These are phyloP conservation scores for Crepidodera aurea DNA, from an alignment of 2,888 invertebrate genomes.

Conservation along the genomic window DNA sequence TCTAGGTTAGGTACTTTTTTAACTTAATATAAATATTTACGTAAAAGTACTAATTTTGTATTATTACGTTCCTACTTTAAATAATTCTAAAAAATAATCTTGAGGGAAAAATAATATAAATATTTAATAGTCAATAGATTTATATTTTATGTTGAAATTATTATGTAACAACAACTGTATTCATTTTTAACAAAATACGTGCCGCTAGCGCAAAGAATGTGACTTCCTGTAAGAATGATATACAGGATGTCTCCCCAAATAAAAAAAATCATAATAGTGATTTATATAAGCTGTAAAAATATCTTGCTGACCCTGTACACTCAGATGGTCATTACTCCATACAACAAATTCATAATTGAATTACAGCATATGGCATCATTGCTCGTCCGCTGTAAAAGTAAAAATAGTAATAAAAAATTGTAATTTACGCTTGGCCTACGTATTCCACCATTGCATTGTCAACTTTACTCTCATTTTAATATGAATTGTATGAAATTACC, in stretches of 20 bases:
- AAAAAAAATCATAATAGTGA: no score
- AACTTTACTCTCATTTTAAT: not conserved
- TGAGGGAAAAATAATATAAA: no score
- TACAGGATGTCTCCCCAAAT: not conserved
- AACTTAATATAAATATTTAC: no score
- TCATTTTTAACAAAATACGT: slow-evolving; percentile 9
- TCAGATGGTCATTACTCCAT: slow-evolving; percentile 8
- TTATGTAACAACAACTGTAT: slow-evolving; percentile 3
- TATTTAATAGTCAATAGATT: no score
- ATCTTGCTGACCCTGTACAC: not conserved
- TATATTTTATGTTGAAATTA: not conserved
- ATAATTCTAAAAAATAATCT: no score
- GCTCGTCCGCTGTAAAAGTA: slow-evolving; percentile 21
- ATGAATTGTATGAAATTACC: slow-evolving; percentile 16
- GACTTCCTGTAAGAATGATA: not conserved
- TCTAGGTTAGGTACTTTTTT: no score
- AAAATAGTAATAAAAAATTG: slow-evolving; percentile 13
- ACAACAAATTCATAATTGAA: not conserved
- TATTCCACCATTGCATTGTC: not conserved
- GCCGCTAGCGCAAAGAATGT: not conserved
- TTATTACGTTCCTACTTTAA: no score
- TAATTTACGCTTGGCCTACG: slow-evolving; percentile 12
- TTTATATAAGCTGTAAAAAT: no score
- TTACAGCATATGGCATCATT: not conserved
- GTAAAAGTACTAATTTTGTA: no score